Conservation (phyloP, 2,888 invertebrate genomes). For the Pachycephus smyrnensis region DNA sequence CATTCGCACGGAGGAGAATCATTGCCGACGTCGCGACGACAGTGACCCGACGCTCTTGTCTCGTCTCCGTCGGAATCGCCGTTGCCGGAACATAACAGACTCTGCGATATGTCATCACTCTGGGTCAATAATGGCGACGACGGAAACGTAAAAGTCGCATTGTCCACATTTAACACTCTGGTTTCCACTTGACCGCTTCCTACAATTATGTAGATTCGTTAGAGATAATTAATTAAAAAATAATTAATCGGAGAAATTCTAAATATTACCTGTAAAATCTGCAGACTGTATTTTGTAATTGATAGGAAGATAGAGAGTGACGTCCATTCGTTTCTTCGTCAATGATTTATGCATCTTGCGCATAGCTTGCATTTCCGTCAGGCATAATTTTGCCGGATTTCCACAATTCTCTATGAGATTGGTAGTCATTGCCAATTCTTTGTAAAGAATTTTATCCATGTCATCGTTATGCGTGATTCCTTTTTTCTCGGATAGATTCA, state of each 20-base stretch:
- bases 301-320: constrained; percentile 77
- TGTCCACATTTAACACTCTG: constrained; percentile 72
- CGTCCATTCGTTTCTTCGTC: constrained; percentile 66
- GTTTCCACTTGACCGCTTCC: constrained; percentile 70
- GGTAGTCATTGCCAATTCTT: constrained; percentile 43
- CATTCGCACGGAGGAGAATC: constrained; percentile 73
- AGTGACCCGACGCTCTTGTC: constrained; percentile 20
- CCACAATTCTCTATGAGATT: constrained; percentile 66
- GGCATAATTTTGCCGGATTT: constrained; percentile 70
- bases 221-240: not conserved
- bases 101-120: constrained; percentile 71
- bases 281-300: constrained; percentile 69
- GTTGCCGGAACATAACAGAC: constrained; percentile 69
- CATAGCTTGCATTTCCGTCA: constrained; percentile 71
- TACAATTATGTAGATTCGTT: constrained; percentile 46
- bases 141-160: constrained; percentile 81
- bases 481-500: constrained; percentile 18
- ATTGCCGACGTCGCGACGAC: constrained; percentile 43
- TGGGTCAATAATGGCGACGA: constrained; percentile 84
- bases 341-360: constrained; percentile 70
- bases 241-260: not conserved
- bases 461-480: constrained; percentile 17
- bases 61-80: constrained; percentile 19
- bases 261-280: constrained; percentile 46
- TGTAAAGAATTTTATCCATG: constrained; percentile 18